Base-by-base conservation (phyloP, 2,113 vertebrate genomes). In the Saguinus imperator region DNA sequence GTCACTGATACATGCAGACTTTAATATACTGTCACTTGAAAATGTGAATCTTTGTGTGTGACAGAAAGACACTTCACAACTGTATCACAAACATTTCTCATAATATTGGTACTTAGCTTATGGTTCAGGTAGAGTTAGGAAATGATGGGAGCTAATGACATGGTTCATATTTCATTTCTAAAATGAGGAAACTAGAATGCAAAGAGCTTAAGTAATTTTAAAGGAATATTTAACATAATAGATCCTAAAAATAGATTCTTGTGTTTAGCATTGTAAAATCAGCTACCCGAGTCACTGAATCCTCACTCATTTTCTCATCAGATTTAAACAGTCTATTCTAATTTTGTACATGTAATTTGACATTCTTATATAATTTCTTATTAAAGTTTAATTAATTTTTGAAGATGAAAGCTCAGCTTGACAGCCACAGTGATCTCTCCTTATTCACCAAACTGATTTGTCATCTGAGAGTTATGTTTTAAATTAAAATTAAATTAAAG, bases 341-440 rank as follows among this genome's bases (percentile, higher is more conserved):
- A 92, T 98, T 97, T 91, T 90, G 37, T 79, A 92, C 83, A 96
- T 82, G 96, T 96, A 97, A 98, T 97, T 97, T 97, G 72, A 90
- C 94, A 81, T 57, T 86, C 57, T 96, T 91, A 92, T 66, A 79
- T 95, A 95, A 96, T 94, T 96, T 96, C 61, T 94, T 87, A 93
- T 93, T 96, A 86, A 97, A 95, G 40, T 94, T 97, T 98, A 97
- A 98, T 97, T 97, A 97, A 85, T 93, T 87, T 81, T 72, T 87
- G 72, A 96, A 93, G 95, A 90, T 86, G 87, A 97, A 96, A 95
- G 72, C 93, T 89, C 93, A 96, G 72, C 50, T 95, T 93, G 94
- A 95, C 89, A 97, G 97, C 32, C 83, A 92, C 29, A 72, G 52
- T 92, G 73, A 88, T 97, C 76, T 77, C 35, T 94, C 68, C 21